Conservation (phyloP, 2,797 vertebrate species). For the Salmo trutta region DNA sequence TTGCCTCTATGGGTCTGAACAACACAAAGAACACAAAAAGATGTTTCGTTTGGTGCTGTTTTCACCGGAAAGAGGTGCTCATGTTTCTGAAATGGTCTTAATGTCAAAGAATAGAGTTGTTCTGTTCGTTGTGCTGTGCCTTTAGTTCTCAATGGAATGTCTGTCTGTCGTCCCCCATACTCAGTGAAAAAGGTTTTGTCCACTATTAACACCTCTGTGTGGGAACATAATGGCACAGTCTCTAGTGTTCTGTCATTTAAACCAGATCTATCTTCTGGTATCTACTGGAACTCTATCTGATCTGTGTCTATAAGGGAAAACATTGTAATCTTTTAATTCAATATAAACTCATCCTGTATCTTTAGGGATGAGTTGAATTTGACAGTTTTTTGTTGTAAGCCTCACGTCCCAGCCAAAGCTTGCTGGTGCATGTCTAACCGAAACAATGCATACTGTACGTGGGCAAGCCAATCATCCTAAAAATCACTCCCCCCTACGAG, state of each 20-base stretch:
- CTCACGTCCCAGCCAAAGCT: constrained; percentile 51
- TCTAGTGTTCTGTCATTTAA: constrained; percentile 35
- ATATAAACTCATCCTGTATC: constrained; percentile 70
- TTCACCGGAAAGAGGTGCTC: constrained; percentile 49
- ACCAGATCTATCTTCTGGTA: constrained; percentile 35
- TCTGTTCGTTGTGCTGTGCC: constrained; percentile 2
- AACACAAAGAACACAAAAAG: constrained; percentile 39
- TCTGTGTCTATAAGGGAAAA: constrained; percentile 51
- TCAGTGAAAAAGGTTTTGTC: constrained; percentile 43
- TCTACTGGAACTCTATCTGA: constrained; percentile 38
- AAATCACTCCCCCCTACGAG: background rate
- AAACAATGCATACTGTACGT: constrained; percentile 8
- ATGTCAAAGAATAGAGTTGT: constrained; percentile 51
- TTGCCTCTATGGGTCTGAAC: constrained; percentile 46
- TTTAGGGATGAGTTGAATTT: constrained; percentile 20
- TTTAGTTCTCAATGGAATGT: background rate
- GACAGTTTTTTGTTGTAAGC: constrained; percentile 32
- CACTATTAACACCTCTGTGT: constrained; percentile 15
- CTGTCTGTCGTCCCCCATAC: background rate
- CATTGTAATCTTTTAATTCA: constrained; percentile 48
- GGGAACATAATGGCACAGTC: constrained; percentile 33
- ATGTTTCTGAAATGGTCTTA: constrained; percentile 47
- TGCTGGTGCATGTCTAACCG: constrained; percentile 62
- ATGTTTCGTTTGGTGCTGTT: constrained; percentile 34
- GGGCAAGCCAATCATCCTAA: constrained; percentile 39